Conservation (phyloP, 2,113 vertebrate genomes). For the Felis chaus region DNA sequence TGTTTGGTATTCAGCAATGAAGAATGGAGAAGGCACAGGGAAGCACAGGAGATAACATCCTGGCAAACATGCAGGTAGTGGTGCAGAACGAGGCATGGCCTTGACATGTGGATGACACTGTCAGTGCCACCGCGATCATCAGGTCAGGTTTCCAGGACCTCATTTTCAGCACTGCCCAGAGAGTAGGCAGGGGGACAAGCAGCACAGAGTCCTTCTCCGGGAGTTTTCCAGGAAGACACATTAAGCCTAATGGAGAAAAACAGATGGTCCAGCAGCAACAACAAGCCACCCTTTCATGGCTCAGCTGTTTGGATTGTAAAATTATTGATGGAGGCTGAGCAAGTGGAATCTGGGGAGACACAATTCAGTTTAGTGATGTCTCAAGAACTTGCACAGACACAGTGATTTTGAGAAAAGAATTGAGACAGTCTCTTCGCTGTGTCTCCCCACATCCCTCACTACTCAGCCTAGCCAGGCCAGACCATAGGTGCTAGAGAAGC, state of each 20-base stretch:
- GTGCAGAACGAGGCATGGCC: not conserved
- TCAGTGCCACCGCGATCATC: rapidly evolving
- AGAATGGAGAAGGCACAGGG: not conserved
- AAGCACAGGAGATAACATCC: not conserved
- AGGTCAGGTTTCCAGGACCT: not conserved
- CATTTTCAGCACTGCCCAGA: not conserved
- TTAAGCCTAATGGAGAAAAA: not conserved
- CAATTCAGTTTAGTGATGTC: not conserved
- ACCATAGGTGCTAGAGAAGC: not conserved
- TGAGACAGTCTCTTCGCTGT: not conserved
- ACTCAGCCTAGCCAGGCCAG: not conserved
- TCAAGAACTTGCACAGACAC: not conserved
- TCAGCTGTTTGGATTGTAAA: not conserved
- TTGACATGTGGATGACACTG: not conserved
- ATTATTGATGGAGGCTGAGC: conserved; percentile 22
- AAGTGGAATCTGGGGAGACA: not conserved
- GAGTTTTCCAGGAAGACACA: not conserved
- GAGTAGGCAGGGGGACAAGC: not conserved
- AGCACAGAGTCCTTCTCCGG: not conserved
- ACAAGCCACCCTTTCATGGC: not conserved
- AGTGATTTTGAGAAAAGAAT: not conserved
- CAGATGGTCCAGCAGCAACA: not conserved
- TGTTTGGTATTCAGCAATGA: not conserved
- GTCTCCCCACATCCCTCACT: not conserved
- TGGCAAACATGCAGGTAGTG: not conserved